Percentiles rank a stretch among this genome's conserved stretches.
phyloP scores from a whole-genome alignment of 2,888 invertebrate species.

The Cyclophora punctaria region DNA sequence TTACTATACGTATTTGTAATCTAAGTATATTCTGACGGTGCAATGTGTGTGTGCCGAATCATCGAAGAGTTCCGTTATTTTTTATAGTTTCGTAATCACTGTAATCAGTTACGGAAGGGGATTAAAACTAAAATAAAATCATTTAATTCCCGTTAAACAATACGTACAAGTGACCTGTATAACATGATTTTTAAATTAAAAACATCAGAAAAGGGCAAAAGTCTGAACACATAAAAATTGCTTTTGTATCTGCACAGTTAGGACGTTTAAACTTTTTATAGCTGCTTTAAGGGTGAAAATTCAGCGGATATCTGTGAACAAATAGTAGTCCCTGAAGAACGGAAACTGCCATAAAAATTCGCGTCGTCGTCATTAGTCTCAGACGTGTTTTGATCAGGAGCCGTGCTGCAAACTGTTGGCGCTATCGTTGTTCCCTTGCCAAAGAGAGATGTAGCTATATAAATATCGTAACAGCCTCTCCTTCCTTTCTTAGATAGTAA shows the following conservation, averaged over 20 bases:
- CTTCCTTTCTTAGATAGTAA: slow-evolving; percentile 29
- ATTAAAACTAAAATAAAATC: no score
- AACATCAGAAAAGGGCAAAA: slow-evolving; percentile 25
- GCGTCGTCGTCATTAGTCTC: slow-evolving; percentile 63
- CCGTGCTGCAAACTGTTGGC: slow-evolving; percentile 33
- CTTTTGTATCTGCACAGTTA: slow-evolving; percentile 33
- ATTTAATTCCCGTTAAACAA: no score
- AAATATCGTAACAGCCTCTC: slow-evolving; percentile 22
- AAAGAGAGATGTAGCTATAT: slow-evolving; percentile 24
- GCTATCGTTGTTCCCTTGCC: slow-evolving; percentile 30
- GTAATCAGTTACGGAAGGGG: no score
- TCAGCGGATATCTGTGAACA: slow-evolving; percentile 54
- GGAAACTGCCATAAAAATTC: slow-evolving; percentile 64
- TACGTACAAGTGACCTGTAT: no score
- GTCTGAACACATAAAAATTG: slow-evolving; percentile 32
- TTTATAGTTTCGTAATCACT: no score
- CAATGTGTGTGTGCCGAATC: no score
- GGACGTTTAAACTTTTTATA: slow-evolving; percentile 52
- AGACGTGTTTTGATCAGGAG: slow-evolving; percentile 68
- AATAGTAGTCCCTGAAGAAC: slow-evolving; percentile 55
- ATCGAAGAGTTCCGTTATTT: no score
- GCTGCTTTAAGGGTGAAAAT: slow-evolving; percentile 47
- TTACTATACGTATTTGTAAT: no score
- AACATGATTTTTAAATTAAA: not conserved
- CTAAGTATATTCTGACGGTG: no score